These are phyloP conservation scores for Rhinoderma darwinii DNA, from an alignment of 2,113 vertebrate species.

Conservation along the genomic window DNA sequence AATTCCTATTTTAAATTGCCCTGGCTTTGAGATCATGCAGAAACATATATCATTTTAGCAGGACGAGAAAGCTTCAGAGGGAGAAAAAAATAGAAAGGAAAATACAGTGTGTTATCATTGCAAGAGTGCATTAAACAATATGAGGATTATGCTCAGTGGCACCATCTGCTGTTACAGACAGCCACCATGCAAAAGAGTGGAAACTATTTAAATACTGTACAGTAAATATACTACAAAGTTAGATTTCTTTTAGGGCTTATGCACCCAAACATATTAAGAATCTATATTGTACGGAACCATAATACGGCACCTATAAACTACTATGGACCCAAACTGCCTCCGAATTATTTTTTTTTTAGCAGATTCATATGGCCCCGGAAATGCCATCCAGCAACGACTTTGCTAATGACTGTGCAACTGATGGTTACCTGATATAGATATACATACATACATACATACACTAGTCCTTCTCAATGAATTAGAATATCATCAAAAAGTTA, in stretches of 20 bases:
- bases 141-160: slow-evolving; percentile 19
- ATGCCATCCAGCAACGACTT: too few species aligned
- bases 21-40: slow-evolving; percentile 59
- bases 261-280: too few species aligned
- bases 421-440: too few species aligned
- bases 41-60: slow-evolving; percentile 56
- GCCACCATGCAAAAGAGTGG: background rate
- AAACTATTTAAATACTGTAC: background rate
- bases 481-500: too few species aligned
- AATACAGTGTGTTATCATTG: slow-evolving; percentile 35
- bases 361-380: too few species aligned
- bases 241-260: too few species aligned
- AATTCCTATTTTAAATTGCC: slow-evolving; percentile 60
- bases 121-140: slow-evolving; percentile 45
- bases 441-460: too few species aligned
- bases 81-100: slow-evolving; percentile 22
- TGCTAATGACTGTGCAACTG: too few species aligned
- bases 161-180: slow-evolving; percentile 39
- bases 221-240: background rate
- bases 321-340: too few species aligned
- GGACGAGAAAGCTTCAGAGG: slow-evolving; percentile 1
- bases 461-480: too few species aligned
- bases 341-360: too few species aligned
- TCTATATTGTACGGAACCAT: background rate
- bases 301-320: too few species aligned